Base-by-base conservation (phyloP, 2,888 invertebrate genomes). In the Hemistola chrysoprasaria region DNA sequence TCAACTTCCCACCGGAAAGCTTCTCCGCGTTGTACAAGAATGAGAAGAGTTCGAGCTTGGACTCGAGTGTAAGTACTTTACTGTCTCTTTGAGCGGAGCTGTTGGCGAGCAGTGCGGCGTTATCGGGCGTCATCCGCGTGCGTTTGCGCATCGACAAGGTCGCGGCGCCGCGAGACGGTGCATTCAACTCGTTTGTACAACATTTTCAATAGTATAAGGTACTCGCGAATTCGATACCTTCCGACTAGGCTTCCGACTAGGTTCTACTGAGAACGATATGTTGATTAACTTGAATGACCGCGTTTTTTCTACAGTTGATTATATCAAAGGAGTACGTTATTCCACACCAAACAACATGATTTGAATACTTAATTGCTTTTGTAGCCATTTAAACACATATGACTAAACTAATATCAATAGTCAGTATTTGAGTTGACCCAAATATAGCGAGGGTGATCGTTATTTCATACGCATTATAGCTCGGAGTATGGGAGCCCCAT, bases 1-100 rank as follows among this genome's bases (percentile, higher is more conserved):
- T 78, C 65, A 79, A 67, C 59, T 87, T 87, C 56, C 87, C 87
- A 40, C 87, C 87, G 59, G 78, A 85, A 70, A 82, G 73, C 53
- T 86, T 78, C 65, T 87, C 87, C 32, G 85, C 78, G 44, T 69
- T 87, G 53, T 87, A 84, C 63, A 63, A 65, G 62, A 56, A 53
- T 64, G 81, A 78, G 56, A 73, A 63, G 49, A 51, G 57, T 46
- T 57, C 67, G 47, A 36, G 56, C 41, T 67, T 41, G 33, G 51
- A 65, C 69, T 68, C 69, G 57, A 79, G 78, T 72, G 86, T 87
- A 69, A 86, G 86, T 86, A 76, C 59, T 54, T 29, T 16, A 16
- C 4, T 4, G 4, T 16, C n/a, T n/a, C n/a, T n/a, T n/a, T n/a
- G n/a, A n/a, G n/a, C n/a, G n/a, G n/a, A n/a, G n/a, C n/a, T n/a